Conservation (phyloP, 2,113 vertebrate genomes). For the Nymphicus hollandicus region DNA sequence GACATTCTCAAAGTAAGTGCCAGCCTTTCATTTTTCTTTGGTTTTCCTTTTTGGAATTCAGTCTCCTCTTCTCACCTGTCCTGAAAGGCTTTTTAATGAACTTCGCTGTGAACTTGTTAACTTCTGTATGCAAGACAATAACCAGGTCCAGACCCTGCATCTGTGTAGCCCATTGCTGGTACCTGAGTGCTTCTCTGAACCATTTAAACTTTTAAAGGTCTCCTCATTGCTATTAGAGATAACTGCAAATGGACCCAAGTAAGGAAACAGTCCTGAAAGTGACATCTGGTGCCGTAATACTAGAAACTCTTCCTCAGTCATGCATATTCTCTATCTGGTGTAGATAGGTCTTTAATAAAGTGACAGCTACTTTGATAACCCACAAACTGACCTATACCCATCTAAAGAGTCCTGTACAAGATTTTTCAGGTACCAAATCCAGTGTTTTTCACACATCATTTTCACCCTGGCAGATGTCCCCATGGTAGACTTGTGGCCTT, state of each 20-base stretch:
- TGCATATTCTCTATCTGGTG: not conserved
- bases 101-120: not conserved
- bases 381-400: not conserved
- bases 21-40: not conserved
- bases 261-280: not conserved
- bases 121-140: not conserved
- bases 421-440: not conserved
- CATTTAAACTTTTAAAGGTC: not conserved
- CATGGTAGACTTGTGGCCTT: not conserved
- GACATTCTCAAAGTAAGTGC: conserved; percentile 61
- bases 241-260: not conserved
- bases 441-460: not conserved
- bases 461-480: not conserved
- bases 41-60: not conserved
- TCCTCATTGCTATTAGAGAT: not conserved
- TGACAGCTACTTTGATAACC: not conserved
- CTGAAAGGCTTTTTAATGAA: not conserved
- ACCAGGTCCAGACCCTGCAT: not conserved
- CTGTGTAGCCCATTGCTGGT: not conserved
- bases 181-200: not conserved
- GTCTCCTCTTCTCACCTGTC: not conserved
- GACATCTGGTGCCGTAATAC: not conserved
- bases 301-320: not conserved
- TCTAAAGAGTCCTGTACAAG: not conserved
- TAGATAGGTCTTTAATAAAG: not conserved